Conservation (phyloP, 2,888 invertebrate species). For the Cosmopolites sordidus region DNA sequence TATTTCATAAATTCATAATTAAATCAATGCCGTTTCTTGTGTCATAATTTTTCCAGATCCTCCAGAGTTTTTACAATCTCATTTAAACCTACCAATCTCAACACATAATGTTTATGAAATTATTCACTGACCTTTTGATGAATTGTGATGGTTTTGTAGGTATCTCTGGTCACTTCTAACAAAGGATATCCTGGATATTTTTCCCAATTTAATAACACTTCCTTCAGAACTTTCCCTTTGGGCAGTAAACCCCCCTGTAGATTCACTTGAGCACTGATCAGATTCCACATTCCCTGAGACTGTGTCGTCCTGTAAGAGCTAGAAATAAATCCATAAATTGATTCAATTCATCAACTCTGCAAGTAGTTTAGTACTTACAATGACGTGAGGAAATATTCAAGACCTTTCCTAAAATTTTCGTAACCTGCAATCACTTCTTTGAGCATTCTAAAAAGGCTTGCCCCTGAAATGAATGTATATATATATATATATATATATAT, state of each 20-base stretch:
- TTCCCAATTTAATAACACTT: conserved; percentile 15
- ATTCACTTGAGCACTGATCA: conserved; percentile 12
- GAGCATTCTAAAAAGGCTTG: conserved; percentile 10
- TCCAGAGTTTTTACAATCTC: no score
- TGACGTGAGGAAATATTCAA: conserved; percentile 15
- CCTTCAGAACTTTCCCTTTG: background rate
- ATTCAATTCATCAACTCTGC: background rate
- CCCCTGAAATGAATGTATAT: conserved; percentile 10
- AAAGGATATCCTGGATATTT: conserved; percentile 15
- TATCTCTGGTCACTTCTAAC: conserved; percentile 9
- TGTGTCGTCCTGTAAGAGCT: conserved; percentile 9
- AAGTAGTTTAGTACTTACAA: conserved; percentile 7
- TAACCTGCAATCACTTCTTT: conserved; percentile 12
- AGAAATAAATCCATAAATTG: background rate
- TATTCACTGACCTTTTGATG: conserved; percentile 10
- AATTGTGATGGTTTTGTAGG: background rate
- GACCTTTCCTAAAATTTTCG: conserved; percentile 5
- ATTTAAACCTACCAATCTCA: no score
- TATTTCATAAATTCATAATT: no score
- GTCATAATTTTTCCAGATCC: no score
- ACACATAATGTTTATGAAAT: no score
- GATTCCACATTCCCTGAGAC: conserved; percentile 16
- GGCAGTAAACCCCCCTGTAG: conserved; percentile 9
- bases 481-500: no score
- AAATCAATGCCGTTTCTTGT: no score